Evolutionary conservation across 2,113 vertebrate species (phyloP).

Genomic region (Symphodus melops): DNA sequence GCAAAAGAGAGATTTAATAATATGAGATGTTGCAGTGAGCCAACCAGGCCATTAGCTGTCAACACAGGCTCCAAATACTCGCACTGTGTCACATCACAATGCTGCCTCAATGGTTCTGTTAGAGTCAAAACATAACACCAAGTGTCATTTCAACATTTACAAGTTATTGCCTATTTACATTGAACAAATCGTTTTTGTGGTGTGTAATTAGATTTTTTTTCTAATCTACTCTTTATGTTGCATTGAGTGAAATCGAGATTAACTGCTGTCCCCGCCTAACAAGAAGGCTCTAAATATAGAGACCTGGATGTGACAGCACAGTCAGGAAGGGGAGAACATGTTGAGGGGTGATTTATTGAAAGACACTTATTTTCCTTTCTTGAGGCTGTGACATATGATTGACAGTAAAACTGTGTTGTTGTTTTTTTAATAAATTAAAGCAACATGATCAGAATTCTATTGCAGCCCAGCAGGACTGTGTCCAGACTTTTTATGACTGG

Average conservation of each 20-base stretch:
- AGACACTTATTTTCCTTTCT: neutral
- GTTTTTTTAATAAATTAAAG: conserved; percentile 20
- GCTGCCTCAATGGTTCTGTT: neutral
- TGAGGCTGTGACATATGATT: conserved; percentile 23
- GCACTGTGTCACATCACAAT: conserved; percentile 13
- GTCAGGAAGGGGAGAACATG: conserved; percentile 28
- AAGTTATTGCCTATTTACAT: conserved; percentile 35
- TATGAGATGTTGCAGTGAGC: conserved; percentile 22
- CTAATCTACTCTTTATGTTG: conserved; percentile 48
- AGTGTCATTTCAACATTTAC: conserved; percentile 26
- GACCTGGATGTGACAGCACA: conserved; percentile 23
- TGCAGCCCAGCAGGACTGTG: neutral
- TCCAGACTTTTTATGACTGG: too few relatives aligned
- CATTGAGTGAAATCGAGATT: conserved; percentile 32
- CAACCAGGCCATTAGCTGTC: conserved; percentile 18
- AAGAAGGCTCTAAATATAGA: conserved; percentile 35
- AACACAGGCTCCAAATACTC: neutral
- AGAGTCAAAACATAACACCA: conserved; percentile 20
- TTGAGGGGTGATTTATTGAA: conserved; percentile 23
- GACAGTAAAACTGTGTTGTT: conserved; percentile 21
- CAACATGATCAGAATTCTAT: conserved; percentile 10
- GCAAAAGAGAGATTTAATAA: conserved; percentile 45
- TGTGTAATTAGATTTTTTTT: conserved; percentile 64
- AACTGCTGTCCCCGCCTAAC: conserved; percentile 33
- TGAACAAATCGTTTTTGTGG: conserved; percentile 33